Evolutionary conservation across 1,140 invertebrate genomes (phyloP), one percentile per base, ranked within the genome.

Genomic region (Drosophila bocki): DNA sequence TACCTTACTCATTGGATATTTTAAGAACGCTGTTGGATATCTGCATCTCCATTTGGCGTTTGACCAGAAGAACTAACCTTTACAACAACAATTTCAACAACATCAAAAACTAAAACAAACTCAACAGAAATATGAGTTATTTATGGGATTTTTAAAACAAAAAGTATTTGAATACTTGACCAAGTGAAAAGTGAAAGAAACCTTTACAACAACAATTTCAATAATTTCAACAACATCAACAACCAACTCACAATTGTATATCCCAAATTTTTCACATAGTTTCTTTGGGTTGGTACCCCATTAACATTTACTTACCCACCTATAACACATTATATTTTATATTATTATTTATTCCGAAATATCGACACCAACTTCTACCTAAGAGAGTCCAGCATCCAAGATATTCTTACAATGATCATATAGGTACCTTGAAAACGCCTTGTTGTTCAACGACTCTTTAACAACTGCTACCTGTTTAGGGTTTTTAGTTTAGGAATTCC

Each of bases 391-490:
- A 72, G 35, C 45, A 57, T 47, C 22, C 7, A 8, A 32, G 35
- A 29, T 6, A 19, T 47, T 47, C 39, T 7, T 39, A 19, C 19
- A 12, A 13, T 39, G 56, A 12, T 47, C 26, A 7, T 22, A n/a
- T 22, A 22, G 17, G 22, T 2, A 29, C 47, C 65, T 26, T 17
- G 41, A 54, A 67, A 26, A 54, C 42, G 33, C 29, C 61, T 44
- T 82, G 70, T 86, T 86, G 64, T 72, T 69, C 77, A 79, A 86
- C 83, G 79, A 87, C 83, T 61, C 60, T 65, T 72, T 72, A 79
- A 86, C 79, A 78, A 75, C 59, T 69, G 83, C 83, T 86, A 86
- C 83, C 83, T 86, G 83, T 86, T 87, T 68, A 61, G 54, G 50
- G 67, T 37, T 59, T 45, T 45, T 56, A 19, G 51, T 61, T 29